Base-by-base conservation (phyloP, 2,113 vertebrate genomes). In the Crotalus tigris region DNA sequence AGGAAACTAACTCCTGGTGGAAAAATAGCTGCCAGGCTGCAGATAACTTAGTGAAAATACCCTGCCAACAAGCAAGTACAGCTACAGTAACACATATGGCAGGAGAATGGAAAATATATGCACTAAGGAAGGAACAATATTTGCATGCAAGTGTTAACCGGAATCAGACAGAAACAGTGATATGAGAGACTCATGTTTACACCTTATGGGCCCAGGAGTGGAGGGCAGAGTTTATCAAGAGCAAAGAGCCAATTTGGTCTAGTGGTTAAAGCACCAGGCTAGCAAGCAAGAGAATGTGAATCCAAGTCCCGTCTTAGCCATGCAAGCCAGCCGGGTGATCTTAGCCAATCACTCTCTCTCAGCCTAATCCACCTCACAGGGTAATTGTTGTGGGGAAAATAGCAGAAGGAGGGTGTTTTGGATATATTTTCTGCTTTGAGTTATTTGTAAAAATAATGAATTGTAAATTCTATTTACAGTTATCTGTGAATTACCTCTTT, bases 21-120 rank as follows among this genome's bases (percentile, higher is more conserved):
- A 96, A 94, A 94, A 96, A 96, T 69, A 96, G 59, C 94, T 96
- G 96, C 85, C 85, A 59, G 91, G 94, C 53, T 96, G 95, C 93
- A 97, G 95, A 96, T 97, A 96, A 96, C 87, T 94, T 96, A 96
- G 93, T 92, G 96, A 96, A 97, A 97, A 95, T 94, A 96, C 81
- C 19, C 93, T 92, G 95, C 94, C 94, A 92, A 94, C 86, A 57
- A 93, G 94, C 19, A 49, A 95, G 94, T 94, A 93, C 94, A 96
- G 97, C 96, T 97, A 96, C 93, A 94, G 91, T 3, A 21, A 92
- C 95, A 89, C 96, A 95, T 91, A 94, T 93, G 19, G 0, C 0
- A 13, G 89, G 85, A 90, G 13, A 86, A 51, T 93, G 96, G 96
- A 97, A 97, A 96, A 94, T 94, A 93, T 94, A 94, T 95, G 29